phyloP scores from a whole-genome alignment of 2,888 invertebrate species.

The Troglohyphantes excavatus region DNA sequence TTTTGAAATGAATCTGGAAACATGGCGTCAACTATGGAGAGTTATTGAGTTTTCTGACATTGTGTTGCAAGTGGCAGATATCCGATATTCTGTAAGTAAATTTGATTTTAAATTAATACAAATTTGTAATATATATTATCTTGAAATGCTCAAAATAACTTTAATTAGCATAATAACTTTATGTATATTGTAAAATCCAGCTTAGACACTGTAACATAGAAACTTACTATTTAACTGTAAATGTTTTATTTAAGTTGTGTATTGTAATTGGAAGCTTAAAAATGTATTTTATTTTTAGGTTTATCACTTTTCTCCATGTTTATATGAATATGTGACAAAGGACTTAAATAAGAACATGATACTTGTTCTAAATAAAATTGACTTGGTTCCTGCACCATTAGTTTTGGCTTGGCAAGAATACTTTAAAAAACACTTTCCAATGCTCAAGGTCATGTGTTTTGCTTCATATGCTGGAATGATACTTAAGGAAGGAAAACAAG shows the following conservation, averaged over 20 bases:
- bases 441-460: conserved; percentile 87
- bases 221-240: too few relatives aligned
- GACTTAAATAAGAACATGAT: conserved; percentile 92
- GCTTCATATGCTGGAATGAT: conserved; percentile 80
- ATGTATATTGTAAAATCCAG: too few relatives aligned
- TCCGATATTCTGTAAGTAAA: conserved; percentile 89
- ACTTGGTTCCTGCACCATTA: conserved; percentile 90
- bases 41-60: conserved; percentile 97
- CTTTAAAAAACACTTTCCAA: conserved; percentile 88
- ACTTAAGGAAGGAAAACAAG: conserved; percentile 65
- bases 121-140: not conserved
- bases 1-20: conserved; percentile 96
- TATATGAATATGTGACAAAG: conserved; percentile 90
- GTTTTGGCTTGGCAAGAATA: conserved; percentile 94
- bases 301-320: conserved; percentile 92
- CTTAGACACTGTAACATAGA: too few relatives aligned
- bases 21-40: conserved; percentile 97
- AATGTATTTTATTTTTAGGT: conserved; percentile 81
- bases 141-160: not conserved
- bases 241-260: not conserved
- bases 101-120: not conserved
- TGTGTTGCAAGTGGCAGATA: conserved; percentile 92
- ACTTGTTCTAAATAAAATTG: conserved; percentile 95
- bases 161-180: too few relatives aligned
- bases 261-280: not conserved